A percentile compares a stretch with the other conserved stretches of the same genome.
Evolutionary conservation across 2,113 vertebrate genomes (phyloP).

Genomic region (Addax nasomaculatus): DNA sequence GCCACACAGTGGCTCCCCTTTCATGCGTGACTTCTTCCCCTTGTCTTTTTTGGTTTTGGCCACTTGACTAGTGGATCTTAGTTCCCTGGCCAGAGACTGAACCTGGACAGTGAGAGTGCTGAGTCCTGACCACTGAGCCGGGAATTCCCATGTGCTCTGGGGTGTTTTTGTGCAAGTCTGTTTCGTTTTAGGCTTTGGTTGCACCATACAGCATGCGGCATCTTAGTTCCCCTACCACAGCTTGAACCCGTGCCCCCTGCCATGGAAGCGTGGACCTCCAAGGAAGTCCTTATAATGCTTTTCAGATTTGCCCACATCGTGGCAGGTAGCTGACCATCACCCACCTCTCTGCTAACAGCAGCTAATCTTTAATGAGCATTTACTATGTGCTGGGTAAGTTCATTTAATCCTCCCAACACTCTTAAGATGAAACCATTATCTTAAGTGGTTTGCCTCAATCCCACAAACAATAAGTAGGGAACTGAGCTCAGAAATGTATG

Average conservation of each 20-base stretch:
- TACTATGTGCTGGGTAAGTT: neutral
- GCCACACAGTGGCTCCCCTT: neutral
- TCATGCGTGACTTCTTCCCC: neutral
- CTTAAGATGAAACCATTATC: neutral
- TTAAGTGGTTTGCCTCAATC: neutral
- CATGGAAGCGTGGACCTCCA: neutral
- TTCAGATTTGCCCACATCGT: accelerated
- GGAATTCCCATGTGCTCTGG: neutral
- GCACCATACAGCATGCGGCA: neutral
- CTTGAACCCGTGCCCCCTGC: neutral
- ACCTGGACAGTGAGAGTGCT: neutral
- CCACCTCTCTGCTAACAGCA: neutral
- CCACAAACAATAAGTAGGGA: neutral
- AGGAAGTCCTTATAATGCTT: neutral
- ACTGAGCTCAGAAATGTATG: neutral
- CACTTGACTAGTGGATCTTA: neutral
- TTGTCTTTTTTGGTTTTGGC: neutral
- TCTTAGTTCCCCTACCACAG: neutral
- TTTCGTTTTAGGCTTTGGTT: neutral
- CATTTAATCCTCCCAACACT: neutral
- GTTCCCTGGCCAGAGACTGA: neutral
- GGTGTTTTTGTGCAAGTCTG: neutral
- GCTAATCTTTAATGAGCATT: neutral
- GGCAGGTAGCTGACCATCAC: neutral
- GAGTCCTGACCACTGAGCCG: neutral